Base-by-base conservation (phyloP, 2,888 invertebrate genomes). In the Thumatha senex region DNA sequence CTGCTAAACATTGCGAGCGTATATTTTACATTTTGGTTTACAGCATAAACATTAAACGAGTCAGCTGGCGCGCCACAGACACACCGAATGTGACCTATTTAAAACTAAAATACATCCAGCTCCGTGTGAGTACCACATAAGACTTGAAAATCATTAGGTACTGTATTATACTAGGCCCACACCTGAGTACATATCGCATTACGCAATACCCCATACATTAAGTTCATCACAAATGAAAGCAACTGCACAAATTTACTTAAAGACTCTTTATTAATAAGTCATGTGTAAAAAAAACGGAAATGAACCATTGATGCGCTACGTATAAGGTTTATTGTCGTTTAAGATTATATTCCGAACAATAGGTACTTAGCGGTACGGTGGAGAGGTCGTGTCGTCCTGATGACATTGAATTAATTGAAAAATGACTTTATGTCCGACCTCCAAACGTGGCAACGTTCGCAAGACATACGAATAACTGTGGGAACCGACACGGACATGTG, bases 381-480 rank as follows among this genome's bases (percentile, higher is more conserved):
- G 72, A 76, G 79, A 85, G 86, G 82, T 82, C 86, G 76, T 50
- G 48, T 58, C 76, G 86, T 83, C 84, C 88, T 80, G 77, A 77
- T 85, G 88, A 86, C 88, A 86, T 89, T 89, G 87, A 67, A 74
- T 74, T 85, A 84, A 89, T 89, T 89, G 87, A 82, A 87, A 87
- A 85, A 88, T 87, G 78, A 86, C 86, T 82, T 84, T 78, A 78
- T 69, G 74, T 73, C 71, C 82, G 87, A 84, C 86, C 86, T 86
- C 78, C 74, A 76, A 74, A 69, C 71, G 73, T 72, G 74, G 75
- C 72, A 78, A 74, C 67, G 68, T 60, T 66, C 70, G 65, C 67
- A 67, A 77, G 74, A 74, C 74, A 74, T 63, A 69, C 70, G 58
- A 75, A 67, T 65, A 61, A 63, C 67, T 80, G 80, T 84, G 84